Evolutionary conservation across 2,888 invertebrate genomes (phyloP).

Genomic region (Drosophila paramelanica): DNA sequence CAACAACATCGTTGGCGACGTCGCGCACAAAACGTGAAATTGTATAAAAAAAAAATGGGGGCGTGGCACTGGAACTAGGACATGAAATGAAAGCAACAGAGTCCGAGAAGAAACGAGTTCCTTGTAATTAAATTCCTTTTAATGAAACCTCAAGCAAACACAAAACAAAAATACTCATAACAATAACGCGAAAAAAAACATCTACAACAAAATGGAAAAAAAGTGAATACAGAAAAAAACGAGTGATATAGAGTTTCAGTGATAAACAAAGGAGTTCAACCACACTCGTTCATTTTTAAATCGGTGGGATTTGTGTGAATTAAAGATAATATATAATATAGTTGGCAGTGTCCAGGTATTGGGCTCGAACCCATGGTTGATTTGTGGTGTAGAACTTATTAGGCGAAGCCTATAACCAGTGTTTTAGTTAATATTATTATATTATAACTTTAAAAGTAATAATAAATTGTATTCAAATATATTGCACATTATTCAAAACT

Average conservation of each 20-base stretch:
- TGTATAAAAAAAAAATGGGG: conserved; percentile 49
- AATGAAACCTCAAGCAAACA: conserved; percentile 57
- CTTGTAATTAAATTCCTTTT: conserved; percentile 63
- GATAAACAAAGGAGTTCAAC: conserved; percentile 1
- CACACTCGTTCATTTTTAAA: background rate
- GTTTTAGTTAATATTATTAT: no score
- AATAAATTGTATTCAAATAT: background rate
- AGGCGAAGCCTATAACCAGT: no score
- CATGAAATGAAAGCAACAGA: conserved; percentile 21
- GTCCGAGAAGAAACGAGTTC: conserved; percentile 30
- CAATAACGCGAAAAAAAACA: conserved; percentile 29
- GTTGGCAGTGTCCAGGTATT: no score
- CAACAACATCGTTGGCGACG: conserved; percentile 41
- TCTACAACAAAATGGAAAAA: conserved; percentile 9
- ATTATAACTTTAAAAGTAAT: no score
- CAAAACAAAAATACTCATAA: conserved; percentile 41
- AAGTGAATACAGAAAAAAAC: conserved; percentile 2
- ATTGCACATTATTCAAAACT: background rate
- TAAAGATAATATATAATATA: background rate
- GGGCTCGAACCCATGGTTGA: no score
- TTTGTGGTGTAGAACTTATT: no score
- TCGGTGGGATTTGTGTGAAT: background rate
- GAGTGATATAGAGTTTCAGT: conserved; percentile 1
- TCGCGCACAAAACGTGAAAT: conserved; percentile 44
- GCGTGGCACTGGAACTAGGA: conserved; percentile 44